phyloP scores from a whole-genome alignment of 2,113 vertebrate species.

The Anhinga rufa region DNA sequence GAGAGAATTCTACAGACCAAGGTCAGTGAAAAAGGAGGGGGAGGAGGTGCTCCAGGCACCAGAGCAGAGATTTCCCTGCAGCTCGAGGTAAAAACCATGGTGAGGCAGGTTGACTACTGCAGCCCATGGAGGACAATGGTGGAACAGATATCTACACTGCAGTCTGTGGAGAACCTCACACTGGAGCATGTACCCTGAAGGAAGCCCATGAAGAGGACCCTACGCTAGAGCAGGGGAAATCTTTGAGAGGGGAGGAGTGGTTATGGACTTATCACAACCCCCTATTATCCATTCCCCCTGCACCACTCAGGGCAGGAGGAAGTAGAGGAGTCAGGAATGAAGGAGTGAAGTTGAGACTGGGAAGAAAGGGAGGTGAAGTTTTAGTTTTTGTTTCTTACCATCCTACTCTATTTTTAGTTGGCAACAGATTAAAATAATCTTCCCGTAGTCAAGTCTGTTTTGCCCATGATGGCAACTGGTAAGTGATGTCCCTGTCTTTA shows the following conservation, averaged over 20 bases:
- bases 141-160: not conserved
- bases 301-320: not conserved
- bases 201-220: not conserved
- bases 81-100: not conserved
- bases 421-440: not conserved
- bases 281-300: not conserved
- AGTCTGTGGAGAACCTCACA: accelerated
- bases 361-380: not conserved
- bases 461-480: not conserved
- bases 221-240: accelerated
- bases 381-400: not conserved
- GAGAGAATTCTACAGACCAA: not conserved
- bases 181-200: not conserved
- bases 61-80: not conserved
- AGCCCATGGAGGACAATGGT: not conserved
- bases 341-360: not conserved
- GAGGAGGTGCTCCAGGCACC: accelerated
- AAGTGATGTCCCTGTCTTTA: not conserved
- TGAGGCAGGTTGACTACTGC: accelerated
- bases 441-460: not conserved
- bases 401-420: not conserved
- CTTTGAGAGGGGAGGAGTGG: not conserved
- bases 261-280: not conserved
- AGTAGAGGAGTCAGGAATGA: not conserved
- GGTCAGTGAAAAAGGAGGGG: not conserved